These are phyloP conservation scores for Plusia festucae DNA, from an alignment of 2,888 invertebrate species.

Conservation along the genomic window DNA sequence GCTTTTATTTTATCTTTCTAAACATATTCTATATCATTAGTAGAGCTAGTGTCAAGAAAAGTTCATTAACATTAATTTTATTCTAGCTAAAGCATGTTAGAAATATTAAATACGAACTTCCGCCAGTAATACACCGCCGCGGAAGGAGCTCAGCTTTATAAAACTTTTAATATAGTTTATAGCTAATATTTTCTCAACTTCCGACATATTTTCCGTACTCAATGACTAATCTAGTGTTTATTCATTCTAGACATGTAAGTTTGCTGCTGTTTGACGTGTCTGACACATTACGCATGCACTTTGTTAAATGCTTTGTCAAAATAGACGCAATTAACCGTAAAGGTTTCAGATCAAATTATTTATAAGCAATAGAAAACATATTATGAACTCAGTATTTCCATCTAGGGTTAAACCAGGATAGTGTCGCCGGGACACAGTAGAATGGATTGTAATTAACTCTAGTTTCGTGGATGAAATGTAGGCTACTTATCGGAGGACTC, in stretches of 20 bases:
- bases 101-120: neutral
- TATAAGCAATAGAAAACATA: no score
- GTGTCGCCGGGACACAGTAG: no score
- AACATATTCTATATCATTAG: no score
- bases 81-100: neutral
- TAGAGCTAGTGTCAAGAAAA: neutral
- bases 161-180: constrained; percentile 1
- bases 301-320: constrained; percentile 24
- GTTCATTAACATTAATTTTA: neutral
- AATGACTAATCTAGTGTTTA: constrained; percentile 21
- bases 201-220: constrained; percentile 4
- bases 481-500: no score
- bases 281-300: constrained; percentile 26
- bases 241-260: constrained; percentile 40
- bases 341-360: no score
- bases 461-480: no score
- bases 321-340: constrained; percentile 11
- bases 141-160: constrained; percentile 2
- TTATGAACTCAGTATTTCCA: no score
- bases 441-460: no score
- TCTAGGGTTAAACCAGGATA: no score
- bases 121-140: neutral
- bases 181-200: constrained; percentile 2
- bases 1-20: no score
- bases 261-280: constrained; percentile 5